phyloP scores from a whole-genome alignment of 2,113 vertebrate species.

The Saccopteryx bilineata region DNA sequence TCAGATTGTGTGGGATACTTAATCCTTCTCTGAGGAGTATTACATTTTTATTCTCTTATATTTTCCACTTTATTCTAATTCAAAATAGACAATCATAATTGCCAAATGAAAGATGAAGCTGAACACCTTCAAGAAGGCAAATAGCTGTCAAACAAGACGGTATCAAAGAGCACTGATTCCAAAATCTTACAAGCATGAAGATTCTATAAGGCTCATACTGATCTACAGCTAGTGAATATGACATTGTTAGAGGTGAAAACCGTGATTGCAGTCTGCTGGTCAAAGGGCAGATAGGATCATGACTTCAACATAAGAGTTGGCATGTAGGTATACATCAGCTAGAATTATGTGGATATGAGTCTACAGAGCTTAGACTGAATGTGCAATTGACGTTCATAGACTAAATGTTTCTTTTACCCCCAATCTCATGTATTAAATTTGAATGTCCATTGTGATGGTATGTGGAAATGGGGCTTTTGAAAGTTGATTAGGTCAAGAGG shows the following conservation, averaged over 20 bases:
- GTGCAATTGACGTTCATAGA: neutral
- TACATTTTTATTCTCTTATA: constrained; percentile 38
- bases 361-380: neutral
- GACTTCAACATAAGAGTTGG: neutral
- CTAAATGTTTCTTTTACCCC: neutral
- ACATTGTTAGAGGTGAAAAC: neutral
- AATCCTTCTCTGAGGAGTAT: neutral
- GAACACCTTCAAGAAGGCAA: neutral
- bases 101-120: constrained; percentile 10
- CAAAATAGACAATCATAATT: neutral
- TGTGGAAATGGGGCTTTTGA: neutral
- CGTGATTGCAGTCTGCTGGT: neutral
- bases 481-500: neutral
- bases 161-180: neutral
- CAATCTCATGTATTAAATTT: neutral
- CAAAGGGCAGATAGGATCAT: neutral
- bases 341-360: neutral
- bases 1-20: neutral
- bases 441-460: neutral
- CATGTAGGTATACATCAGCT: neutral
- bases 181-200: neutral
- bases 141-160: constrained; percentile 14
- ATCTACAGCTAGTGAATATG: neutral
- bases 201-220: neutral
- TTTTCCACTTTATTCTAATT: neutral